phyloP scores from a whole-genome alignment of 2,113 vertebrate genomes.

The Anarhynchus alexandrinus region DNA sequence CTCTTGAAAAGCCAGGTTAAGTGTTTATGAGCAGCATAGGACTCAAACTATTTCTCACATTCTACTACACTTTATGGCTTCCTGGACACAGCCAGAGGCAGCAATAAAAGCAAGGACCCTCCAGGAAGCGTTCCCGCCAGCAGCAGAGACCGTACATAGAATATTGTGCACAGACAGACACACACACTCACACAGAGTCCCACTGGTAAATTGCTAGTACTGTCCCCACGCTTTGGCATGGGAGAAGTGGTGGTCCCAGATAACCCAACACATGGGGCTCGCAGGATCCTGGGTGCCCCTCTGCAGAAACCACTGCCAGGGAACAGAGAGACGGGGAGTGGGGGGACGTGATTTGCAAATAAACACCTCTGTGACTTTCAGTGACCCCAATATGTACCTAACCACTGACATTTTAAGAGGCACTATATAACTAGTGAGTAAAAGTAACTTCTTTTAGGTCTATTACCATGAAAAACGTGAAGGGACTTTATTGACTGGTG shows the following conservation, averaged over 20 bases:
- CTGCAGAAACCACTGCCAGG: neutral
- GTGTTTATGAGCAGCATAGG: neutral
- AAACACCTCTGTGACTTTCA: neutral
- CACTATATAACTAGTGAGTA: neutral
- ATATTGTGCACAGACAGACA: neutral
- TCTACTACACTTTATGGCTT: neutral
- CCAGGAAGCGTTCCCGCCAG: neutral
- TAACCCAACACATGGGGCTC: fast-evolving
- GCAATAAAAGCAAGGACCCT: neutral
- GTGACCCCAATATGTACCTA: neutral
- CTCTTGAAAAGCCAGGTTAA: neutral
- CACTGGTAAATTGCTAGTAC: neutral
- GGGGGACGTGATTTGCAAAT: neutral
- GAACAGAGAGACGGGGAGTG: neutral
- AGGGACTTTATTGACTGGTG: slow-evolving; percentile 23
- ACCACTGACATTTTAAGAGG: neutral
- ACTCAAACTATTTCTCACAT: neutral
- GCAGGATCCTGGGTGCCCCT: neutral
- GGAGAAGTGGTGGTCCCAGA: neutral
- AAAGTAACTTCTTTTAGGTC: neutral
- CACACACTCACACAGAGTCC: neutral
- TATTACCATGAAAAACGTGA: neutral
- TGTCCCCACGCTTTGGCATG: neutral
- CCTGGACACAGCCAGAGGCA: neutral
- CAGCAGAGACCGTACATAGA: neutral